These are phyloP conservation scores for Crenichthys baileyi DNA, from an alignment of 2,797 vertebrate species.

Conservation along the genomic window DNA sequence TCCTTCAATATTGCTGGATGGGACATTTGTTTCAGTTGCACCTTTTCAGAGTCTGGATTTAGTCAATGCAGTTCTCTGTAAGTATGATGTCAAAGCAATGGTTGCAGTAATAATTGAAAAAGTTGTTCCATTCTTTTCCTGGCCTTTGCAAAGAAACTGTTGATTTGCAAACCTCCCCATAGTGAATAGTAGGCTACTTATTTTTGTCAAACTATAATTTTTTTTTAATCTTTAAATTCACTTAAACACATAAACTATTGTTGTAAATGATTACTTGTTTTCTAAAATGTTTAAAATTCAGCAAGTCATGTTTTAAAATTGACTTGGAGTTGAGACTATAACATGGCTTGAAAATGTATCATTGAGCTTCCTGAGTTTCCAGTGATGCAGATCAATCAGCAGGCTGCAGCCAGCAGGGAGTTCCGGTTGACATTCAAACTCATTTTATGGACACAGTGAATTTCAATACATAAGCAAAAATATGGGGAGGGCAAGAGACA, in stretches of 20 bases:
- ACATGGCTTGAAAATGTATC: conserved; percentile 2
- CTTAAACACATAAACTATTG: neutral
- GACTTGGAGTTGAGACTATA: neutral
- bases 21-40: neutral
- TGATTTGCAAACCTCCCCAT: neutral
- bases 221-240: neutral
- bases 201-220: neutral
- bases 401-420: conserved; percentile 13
- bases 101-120: neutral
- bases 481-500: conserved; percentile 7
- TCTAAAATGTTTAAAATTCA: neutral
- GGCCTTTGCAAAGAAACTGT: neutral
- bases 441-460: conserved; percentile 64
- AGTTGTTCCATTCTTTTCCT: neutral
- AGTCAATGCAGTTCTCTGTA: neutral
- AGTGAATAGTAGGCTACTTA: neutral
- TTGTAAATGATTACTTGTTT: neutral
- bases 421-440: conserved; percentile 64
- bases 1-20: neutral
- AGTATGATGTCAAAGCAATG: neutral
- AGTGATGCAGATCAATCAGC: conserved; percentile 32
- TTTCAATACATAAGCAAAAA: conserved; percentile 60
- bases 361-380: conserved; percentile 13
- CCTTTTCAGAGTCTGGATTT: neutral
- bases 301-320: neutral